These are phyloP conservation scores for Nycticorax nycticorax DNA, from an alignment of 2,113 vertebrate species.

Conservation along the genomic window DNA sequence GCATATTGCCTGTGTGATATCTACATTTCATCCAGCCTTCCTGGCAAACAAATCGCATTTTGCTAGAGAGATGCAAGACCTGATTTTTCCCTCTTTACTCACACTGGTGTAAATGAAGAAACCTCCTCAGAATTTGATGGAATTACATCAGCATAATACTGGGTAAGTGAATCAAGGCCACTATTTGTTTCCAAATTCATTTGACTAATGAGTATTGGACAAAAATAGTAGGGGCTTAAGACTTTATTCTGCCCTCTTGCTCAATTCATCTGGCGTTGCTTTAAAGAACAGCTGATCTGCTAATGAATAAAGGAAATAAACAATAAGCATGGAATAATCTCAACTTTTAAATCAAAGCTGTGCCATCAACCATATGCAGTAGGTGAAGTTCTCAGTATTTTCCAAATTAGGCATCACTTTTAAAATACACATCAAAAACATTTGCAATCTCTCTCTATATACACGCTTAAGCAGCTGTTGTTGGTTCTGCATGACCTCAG, in stretches of 20 bases:
- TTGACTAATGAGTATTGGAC: constrained; percentile 34
- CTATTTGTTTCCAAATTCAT: constrained; percentile 19
- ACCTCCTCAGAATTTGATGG: not conserved
- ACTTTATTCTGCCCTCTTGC: not conserved
- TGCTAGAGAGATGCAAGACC: not conserved
- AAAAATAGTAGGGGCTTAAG: constrained; percentile 14
- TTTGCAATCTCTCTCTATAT: not conserved
- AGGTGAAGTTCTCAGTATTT: not conserved
- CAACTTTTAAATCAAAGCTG: not conserved
- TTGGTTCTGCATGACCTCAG: not conserved
- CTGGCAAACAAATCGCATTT: constrained; percentile 33
- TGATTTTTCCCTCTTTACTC: not conserved
- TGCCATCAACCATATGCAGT: not conserved
- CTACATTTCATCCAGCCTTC: constrained; percentile 19
- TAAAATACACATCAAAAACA: not conserved
- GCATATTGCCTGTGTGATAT: constrained; percentile 38
- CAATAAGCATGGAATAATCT: not conserved
- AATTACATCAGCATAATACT: not conserved
- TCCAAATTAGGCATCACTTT: not conserved
- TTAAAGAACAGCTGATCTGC: not conserved
- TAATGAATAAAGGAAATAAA: constrained; percentile 29
- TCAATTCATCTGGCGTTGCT: not conserved
- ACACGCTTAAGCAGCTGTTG: not conserved
- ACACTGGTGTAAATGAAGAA: not conserved
- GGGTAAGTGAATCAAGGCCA: not conserved